Percentiles rank a stretch among this genome's conserved stretches.
These are phyloP conservation scores for Druceiella hillmani DNA, from an alignment of 2,888 invertebrate genomes.

Conservation along the genomic window DNA sequence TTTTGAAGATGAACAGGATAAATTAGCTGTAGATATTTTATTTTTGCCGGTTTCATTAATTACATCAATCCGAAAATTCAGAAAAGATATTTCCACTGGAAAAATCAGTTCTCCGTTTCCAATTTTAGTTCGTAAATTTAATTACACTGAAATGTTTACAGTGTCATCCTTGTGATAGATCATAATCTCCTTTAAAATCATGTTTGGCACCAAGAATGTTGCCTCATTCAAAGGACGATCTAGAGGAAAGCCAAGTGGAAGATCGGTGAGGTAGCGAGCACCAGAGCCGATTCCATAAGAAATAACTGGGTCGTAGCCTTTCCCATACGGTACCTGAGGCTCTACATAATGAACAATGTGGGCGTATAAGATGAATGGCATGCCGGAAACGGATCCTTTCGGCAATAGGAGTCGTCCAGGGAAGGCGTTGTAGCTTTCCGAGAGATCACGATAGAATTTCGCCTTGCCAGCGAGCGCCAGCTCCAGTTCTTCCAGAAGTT, in stretches of 20 bases:
- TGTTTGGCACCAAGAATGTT: slow-evolving; percentile 38
- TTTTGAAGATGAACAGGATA: too few species aligned
- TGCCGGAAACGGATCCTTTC: slow-evolving; percentile 54
- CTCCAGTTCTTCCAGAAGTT: slow-evolving; percentile 43
- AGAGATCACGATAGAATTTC: slow-evolving; percentile 41
- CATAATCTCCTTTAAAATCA: slow-evolving; percentile 44
- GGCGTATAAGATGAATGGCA: slow-evolving; percentile 56
- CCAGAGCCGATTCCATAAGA: slow-evolving; percentile 47
- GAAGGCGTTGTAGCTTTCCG: slow-evolving; percentile 51
- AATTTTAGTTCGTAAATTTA: too few species aligned
- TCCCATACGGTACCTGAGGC: slow-evolving; percentile 35
- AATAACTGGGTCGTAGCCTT: slow-evolving; percentile 42
- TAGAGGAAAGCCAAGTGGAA: slow-evolving; percentile 52
- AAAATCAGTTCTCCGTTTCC: too few species aligned
- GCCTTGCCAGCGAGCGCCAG: slow-evolving; percentile 43
- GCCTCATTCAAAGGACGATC: slow-evolving; percentile 45
- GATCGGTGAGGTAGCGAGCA: slow-evolving; percentile 40
- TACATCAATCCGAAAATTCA: too few species aligned
- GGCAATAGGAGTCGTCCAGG: slow-evolving; percentile 60
- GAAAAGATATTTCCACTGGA: too few species aligned
- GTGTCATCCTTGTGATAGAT: slow-evolving; percentile 45
- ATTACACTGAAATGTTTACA: too few species aligned
- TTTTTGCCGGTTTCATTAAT: too few species aligned
- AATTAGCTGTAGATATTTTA: too few species aligned
- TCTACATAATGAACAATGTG: slow-evolving; percentile 51